Percentiles rank a stretch among this genome's conserved stretches.
Evolutionary conservation across 2,113 vertebrate species (phyloP).

Genomic region (Rhombomys opimus): DNA sequence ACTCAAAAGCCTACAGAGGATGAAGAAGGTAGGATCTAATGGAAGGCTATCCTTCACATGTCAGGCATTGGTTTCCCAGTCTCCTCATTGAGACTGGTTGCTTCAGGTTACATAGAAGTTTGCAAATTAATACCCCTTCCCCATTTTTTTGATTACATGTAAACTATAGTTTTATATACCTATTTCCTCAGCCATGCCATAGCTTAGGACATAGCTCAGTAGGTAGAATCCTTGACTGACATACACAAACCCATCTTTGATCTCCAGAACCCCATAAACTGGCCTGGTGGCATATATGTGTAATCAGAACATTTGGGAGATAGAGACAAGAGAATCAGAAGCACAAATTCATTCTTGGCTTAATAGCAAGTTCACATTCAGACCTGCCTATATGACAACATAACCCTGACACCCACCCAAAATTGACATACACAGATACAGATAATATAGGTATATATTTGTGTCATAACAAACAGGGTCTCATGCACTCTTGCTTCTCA

Average conservation of each 20-base stretch:
- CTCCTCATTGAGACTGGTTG: not conserved
- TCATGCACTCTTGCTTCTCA: conserved; percentile 23
- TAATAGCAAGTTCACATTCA: not conserved
- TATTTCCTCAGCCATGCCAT: not conserved
- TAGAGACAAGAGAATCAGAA: not conserved
- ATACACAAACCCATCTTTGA: not conserved
- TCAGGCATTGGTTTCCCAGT: not conserved
- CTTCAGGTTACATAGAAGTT: conserved; percentile 35
- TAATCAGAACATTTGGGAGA: not conserved
- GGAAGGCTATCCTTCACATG: not conserved
- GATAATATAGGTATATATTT: not conserved
- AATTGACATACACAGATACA: not conserved
- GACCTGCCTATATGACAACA: not conserved
- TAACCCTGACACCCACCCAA: not conserved
- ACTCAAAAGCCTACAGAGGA: not conserved
- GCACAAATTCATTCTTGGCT: not conserved
- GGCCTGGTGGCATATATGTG: too few species aligned
- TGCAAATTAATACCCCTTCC: conserved; percentile 39
- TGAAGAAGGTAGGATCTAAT: not conserved
- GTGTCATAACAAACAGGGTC: conserved; percentile 27
- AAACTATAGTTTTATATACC: conserved; percentile 18
- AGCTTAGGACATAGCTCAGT: too few species aligned
- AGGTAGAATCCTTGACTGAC: not conserved
- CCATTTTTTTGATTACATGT: conserved; percentile 9
- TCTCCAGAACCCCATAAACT: not conserved